Base-by-base conservation (phyloP, 2,888 invertebrate species). In the Synergus japonicus region DNA sequence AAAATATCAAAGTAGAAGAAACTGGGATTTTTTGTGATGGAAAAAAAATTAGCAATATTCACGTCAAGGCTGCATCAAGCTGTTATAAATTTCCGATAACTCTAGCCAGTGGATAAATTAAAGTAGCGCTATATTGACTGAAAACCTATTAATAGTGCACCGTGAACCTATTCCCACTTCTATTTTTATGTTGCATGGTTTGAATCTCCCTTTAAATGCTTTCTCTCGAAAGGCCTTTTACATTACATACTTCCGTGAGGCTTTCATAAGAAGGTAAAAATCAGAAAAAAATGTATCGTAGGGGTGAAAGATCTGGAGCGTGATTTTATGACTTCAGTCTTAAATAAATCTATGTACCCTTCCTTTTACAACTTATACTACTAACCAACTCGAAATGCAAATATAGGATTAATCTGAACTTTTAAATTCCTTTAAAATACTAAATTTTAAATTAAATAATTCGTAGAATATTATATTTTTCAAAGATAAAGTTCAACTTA, bases 131-230 rank as follows among this genome's bases (percentile, higher is more conserved):
- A 58, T 76, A 81, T 81, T 76, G 81, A 79, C 79, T 81, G 49
- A 41, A 43, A 60, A 79, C 9, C 78, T 82, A 82, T 80, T 82
- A 82, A 80, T 82, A 82, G 82, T 80, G 78, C 76, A 80, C 60
- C 76, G 78, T 76, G 79, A 79, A 81, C 78, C 78, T 79, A 81
- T 81, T 81, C 81, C 29, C 76, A 78, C 76, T 81, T 81, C 81
- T 81, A 81, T 79, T 81, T 81, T 79, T 78, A 81, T 78, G 58
- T 60, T n/a, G 9, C 22, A 46, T 29, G 29, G 22, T 69, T 73
- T 73, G 49, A 73, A 49, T 73, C 49, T 69, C 49, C 69, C 37
- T 73, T 73, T 73, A 73, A 73, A 73, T 54, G 69, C 49, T 73
- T 73, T 73, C 49, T 73, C 37, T 73, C 54, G 9, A 37, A 73